A percentile compares a stretch with the other conserved stretches of the same genome.
Conservation (phyloP, 2,888 invertebrate species). For the Papilio demoleus region DNA sequence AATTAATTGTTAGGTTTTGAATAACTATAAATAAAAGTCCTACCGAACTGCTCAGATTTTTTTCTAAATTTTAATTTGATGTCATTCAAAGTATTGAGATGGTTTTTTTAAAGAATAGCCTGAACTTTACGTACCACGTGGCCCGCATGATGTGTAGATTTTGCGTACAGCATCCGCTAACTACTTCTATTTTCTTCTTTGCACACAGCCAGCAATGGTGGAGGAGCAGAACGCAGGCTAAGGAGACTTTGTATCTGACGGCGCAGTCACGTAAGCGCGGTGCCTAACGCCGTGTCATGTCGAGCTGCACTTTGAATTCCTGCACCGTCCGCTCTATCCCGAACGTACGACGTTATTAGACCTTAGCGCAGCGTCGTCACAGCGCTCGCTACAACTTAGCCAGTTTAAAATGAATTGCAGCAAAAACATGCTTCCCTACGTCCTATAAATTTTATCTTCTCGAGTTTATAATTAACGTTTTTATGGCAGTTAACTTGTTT, state of each 20-base stretch:
- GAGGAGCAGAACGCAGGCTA: slow-evolving; percentile 48
- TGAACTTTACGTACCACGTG: not conserved
- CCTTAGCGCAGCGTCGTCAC: slow-evolving; percentile 48
- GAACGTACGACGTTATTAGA: slow-evolving; percentile 62
- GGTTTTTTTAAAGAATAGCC: too few species aligned
- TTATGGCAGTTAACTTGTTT: slow-evolving; percentile 15
- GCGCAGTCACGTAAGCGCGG: slow-evolving; percentile 57
- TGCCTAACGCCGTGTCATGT: slow-evolving; percentile 49
- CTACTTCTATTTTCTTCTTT: slow-evolving; percentile 34
- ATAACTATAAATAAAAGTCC: not conserved
- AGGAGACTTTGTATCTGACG: slow-evolving; percentile 49
- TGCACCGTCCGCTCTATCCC: slow-evolving; percentile 44
- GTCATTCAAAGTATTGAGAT: too few species aligned
- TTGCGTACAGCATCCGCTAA: slow-evolving; percentile 10
- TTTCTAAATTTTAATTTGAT: too few species aligned
- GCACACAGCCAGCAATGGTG: slow-evolving; percentile 34
- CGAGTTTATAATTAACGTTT: slow-evolving; percentile 31
- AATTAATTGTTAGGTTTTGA: too few species aligned
- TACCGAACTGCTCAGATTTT: too few species aligned
- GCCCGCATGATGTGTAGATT: not conserved
- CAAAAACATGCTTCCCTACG: slow-evolving; percentile 26
- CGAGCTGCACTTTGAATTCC: slow-evolving; percentile 55
- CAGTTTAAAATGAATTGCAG: slow-evolving; percentile 36
- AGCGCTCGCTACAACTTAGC: slow-evolving; percentile 35
- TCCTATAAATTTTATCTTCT: slow-evolving; percentile 28